These are phyloP conservation scores for Triplophysa dalaica DNA, from an alignment of 2,113 vertebrate species.

Conservation along the genomic window DNA sequence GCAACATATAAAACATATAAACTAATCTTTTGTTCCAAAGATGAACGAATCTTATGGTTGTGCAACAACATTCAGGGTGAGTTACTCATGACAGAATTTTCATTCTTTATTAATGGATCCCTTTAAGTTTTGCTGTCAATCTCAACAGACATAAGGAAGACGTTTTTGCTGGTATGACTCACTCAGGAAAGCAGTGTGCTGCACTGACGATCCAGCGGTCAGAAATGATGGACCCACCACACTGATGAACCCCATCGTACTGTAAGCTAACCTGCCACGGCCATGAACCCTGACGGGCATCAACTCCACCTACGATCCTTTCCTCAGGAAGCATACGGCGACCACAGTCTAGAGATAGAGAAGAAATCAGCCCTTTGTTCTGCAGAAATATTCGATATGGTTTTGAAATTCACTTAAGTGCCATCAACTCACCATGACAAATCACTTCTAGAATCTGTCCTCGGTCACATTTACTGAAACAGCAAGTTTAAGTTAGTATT, in stretches of 20 bases:
- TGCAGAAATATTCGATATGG: not conserved
- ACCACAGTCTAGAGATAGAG: conserved; percentile 79
- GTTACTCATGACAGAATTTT: too few relatives aligned
- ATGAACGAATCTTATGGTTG: too few relatives aligned
- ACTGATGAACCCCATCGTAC: conserved; percentile 83
- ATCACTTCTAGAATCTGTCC: conserved; percentile 72
- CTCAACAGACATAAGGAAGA: too few relatives aligned
- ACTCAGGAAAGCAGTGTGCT: conserved; percentile 91
- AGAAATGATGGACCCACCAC: conserved; percentile 86
- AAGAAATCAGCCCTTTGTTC: not conserved
- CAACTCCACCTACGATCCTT: conserved; percentile 84
- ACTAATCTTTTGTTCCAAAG: too few relatives aligned
- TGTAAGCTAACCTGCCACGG: conserved; percentile 90
- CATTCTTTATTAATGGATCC: too few relatives aligned
- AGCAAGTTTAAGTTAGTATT: conserved; percentile 26
- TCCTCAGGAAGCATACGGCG: conserved; percentile 81
- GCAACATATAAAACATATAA: too few relatives aligned
- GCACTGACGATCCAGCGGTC: conserved; percentile 87
- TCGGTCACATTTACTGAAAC: conserved; percentile 76
- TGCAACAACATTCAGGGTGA: too few relatives aligned
- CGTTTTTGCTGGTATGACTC: conserved; percentile 52
- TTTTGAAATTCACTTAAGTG: not conserved
- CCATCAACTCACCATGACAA: conserved; percentile 72
- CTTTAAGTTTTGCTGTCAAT: too few relatives aligned
- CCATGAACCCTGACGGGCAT: conserved; percentile 83